These are phyloP conservation scores for Parascotia fuliginaria DNA, from an alignment of 2,888 invertebrate species.

Conservation along the genomic window DNA sequence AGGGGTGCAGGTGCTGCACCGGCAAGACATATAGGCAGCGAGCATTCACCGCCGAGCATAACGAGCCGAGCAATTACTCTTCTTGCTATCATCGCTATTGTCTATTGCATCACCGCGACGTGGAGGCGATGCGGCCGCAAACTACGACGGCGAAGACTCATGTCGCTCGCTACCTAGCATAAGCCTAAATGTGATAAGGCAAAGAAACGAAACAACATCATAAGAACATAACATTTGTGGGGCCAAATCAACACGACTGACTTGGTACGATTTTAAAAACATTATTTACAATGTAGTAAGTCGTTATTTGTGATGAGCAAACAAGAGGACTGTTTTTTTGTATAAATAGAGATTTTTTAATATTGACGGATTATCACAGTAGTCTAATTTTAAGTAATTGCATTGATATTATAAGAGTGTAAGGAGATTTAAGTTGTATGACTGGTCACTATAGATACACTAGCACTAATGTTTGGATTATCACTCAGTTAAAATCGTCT, in stretches of 20 bases:
- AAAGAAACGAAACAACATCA: slow-evolving; percentile 21
- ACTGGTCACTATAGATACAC: too few species aligned
- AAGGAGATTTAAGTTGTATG: too few species aligned
- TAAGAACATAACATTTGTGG: slow-evolving; percentile 20
- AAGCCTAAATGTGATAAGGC: slow-evolving; percentile 23
- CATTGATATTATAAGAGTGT: background rate
- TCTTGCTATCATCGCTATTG: slow-evolving; percentile 48
- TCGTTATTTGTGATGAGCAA: background rate
- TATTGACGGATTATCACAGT: slow-evolving; percentile 9
- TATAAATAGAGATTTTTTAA: slow-evolving; percentile 1
- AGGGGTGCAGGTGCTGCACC: slow-evolving; percentile 78
- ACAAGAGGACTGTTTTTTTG: slow-evolving; percentile 7
- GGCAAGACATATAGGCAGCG: slow-evolving; percentile 48
- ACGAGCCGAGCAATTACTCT: slow-evolving; percentile 56
- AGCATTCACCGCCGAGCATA: slow-evolving; percentile 50
- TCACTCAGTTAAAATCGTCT: too few species aligned
- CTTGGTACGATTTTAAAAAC: slow-evolving; percentile 14
- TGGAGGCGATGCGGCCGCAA: slow-evolving; percentile 72
- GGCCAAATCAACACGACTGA: slow-evolving; percentile 31
- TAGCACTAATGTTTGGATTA: too few species aligned
- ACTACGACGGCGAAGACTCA: slow-evolving; percentile 64
- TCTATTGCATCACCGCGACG: slow-evolving; percentile 59
- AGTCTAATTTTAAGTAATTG: slow-evolving; percentile 2
- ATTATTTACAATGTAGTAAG: slow-evolving; percentile 1
- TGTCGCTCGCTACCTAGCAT: slow-evolving; percentile 73